A percentile compares a stretch with the other conserved stretches of the same genome.
These are phyloP conservation scores for Quadriops clusia DNA, from an alignment of 2,888 invertebrate genomes.

Conservation along the genomic window DNA sequence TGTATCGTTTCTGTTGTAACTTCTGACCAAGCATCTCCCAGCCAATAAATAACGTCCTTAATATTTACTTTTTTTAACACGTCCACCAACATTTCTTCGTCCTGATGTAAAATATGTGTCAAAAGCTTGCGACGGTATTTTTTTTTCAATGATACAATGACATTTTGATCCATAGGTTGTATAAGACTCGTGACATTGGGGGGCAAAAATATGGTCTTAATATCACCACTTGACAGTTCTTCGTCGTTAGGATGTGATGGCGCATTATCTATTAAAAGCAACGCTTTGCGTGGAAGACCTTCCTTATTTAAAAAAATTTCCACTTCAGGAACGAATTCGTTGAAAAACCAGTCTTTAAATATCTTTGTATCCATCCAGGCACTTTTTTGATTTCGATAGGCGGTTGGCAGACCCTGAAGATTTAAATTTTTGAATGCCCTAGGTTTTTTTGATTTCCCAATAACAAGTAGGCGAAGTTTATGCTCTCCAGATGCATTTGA, in stretches of 20 bases:
- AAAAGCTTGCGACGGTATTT: no score
- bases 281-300: no score
- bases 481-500: constrained; percentile 17
- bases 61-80: constrained; percentile 4
- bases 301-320: constrained; percentile 4
- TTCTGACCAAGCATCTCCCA: constrained; percentile 5
- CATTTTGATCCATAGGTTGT: no score
- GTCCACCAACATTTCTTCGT: constrained; percentile 1
- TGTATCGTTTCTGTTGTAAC: neutral
- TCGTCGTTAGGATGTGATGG: constrained; percentile 4
- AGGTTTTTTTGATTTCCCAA: constrained; percentile 16
- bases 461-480: constrained; percentile 15
- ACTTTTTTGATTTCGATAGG: constrained; percentile 10
- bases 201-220: constrained; percentile 5
- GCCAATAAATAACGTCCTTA: constrained; percentile 7
- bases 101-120: no score
- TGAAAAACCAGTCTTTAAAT: constrained; percentile 6
- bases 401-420: constrained; percentile 14
- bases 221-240: neutral
- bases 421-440: constrained; percentile 15
- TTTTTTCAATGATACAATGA: no score
- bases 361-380: constrained; percentile 7
- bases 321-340: constrained; percentile 7
- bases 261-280: constrained; percentile 8
- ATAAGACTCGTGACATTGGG: no score